These are phyloP conservation scores for Lycorma delicatula DNA, from an alignment of 1,140 invertebrate genomes.

Conservation along the genomic window DNA sequence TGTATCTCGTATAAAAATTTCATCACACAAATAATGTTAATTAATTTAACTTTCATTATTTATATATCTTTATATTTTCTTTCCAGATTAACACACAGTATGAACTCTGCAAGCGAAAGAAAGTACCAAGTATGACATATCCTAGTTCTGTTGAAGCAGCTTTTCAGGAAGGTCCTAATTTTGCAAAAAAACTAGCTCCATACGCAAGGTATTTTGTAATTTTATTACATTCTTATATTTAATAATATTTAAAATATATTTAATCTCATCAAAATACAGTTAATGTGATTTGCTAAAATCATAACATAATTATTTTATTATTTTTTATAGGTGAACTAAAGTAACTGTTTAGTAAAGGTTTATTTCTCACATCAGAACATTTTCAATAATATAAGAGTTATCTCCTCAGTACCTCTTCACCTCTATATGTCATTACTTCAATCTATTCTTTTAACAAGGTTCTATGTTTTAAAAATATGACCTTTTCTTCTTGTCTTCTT, in stretches of 20 bases:
- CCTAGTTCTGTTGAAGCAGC: conserved; percentile 59
- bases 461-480: too few relatives aligned
- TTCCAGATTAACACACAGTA: conserved; percentile 51
- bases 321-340: too few relatives aligned
- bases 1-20: conserved; percentile 34
- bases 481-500: too few relatives aligned
- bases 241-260: neutral
- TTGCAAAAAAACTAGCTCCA: conserved; percentile 34
- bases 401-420: too few relatives aligned
- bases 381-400: too few relatives aligned
- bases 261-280: neutral
- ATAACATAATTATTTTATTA: too few relatives aligned
- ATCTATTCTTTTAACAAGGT: too few relatives aligned
- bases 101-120: conserved; percentile 55
- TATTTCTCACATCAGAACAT: too few relatives aligned
- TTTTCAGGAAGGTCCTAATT: conserved; percentile 53
- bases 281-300: conserved; percentile 20
- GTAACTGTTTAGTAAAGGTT: too few relatives aligned
- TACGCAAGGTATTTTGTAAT: conserved; percentile 46
- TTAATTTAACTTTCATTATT: neutral
- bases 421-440: too few relatives aligned
- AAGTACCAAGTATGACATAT: conserved; percentile 59
- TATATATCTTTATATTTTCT: conserved; percentile 12
- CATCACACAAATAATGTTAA: conserved; percentile 50
- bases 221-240: neutral